Conservation (phyloP, 2,113 vertebrate genomes). For the Corythoichthys intestinalis region DNA sequence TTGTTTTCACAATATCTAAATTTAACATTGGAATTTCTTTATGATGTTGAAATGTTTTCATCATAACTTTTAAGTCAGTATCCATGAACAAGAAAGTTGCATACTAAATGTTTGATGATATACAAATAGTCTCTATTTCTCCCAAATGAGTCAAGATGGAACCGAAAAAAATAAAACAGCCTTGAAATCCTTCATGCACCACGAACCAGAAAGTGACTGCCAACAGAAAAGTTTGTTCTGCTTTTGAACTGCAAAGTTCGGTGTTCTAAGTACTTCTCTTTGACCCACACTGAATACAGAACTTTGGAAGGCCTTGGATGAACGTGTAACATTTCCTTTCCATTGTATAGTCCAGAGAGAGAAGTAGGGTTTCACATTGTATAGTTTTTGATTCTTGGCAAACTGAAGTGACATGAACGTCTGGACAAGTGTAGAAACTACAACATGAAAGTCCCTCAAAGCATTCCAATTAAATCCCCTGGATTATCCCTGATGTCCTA, state of each 20-base stretch:
- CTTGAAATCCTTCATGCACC: background rate
- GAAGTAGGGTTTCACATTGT: background rate
- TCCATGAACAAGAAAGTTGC: background rate
- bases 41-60: background rate
- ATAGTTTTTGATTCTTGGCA: slow-evolving; percentile 23
- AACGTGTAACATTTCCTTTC: background rate
- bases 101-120: background rate
- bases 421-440: slow-evolving; percentile 19
- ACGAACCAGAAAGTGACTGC: too few relatives aligned
- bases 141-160: background rate
- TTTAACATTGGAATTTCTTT: background rate
- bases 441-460: slow-evolving; percentile 29
- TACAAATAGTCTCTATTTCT: background rate
- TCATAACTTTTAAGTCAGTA: background rate
- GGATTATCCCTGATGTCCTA: slow-evolving; percentile 33
- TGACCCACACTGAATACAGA: background rate
- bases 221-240: background rate
- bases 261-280: background rate
- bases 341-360: background rate
- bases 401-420: slow-evolving; percentile 34
- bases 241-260: background rate
- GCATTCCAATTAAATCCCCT: slow-evolving; percentile 38
- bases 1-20: background rate
- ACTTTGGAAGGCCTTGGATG: background rate
- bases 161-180: too few relatives aligned